Percentiles rank a stretch among this genome's conserved stretches.
These are phyloP conservation scores for Selenia dentaria DNA, from an alignment of 2,888 invertebrate species.

Conservation along the genomic window DNA sequence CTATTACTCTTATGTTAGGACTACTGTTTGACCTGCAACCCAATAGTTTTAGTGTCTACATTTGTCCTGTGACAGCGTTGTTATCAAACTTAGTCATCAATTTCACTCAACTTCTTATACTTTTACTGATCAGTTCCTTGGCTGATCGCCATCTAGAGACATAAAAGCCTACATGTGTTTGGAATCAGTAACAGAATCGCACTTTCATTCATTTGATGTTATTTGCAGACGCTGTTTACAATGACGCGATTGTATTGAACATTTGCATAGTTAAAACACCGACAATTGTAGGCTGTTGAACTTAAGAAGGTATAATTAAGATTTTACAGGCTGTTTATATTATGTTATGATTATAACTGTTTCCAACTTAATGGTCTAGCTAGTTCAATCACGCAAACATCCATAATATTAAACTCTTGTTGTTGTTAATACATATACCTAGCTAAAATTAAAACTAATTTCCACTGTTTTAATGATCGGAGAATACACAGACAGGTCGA, in stretches of 20 bases:
- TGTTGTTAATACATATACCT: no score
- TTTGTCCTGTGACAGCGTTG: no score
- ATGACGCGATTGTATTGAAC: not conserved
- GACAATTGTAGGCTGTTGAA: constrained; percentile 6
- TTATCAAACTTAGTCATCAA: constrained; percentile 1
- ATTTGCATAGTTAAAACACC: constrained; percentile 11
- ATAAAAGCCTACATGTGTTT: constrained; percentile 34
- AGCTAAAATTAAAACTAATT: no score
- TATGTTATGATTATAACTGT: constrained; percentile 3
- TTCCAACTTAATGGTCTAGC: not conserved
- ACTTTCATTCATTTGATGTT: constrained; percentile 46
- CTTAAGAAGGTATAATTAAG: not conserved
- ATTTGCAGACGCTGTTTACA: no score
- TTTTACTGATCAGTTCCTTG: constrained; percentile 20
- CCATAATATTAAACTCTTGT: no score
- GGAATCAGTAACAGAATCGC: constrained; percentile 47
- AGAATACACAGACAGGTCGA: no score
- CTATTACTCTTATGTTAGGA: no score
- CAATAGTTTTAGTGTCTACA: no score
- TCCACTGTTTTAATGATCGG: no score
- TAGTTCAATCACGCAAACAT: no score
- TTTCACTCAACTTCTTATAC: constrained; percentile 3
- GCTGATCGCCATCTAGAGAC: constrained; percentile 31
- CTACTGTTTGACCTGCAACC: no score
- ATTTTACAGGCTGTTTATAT: not conserved